Evolutionary conservation across 2,888 invertebrate genomes (phyloP).

Genomic region (Drosophila kanekoi): DNA sequence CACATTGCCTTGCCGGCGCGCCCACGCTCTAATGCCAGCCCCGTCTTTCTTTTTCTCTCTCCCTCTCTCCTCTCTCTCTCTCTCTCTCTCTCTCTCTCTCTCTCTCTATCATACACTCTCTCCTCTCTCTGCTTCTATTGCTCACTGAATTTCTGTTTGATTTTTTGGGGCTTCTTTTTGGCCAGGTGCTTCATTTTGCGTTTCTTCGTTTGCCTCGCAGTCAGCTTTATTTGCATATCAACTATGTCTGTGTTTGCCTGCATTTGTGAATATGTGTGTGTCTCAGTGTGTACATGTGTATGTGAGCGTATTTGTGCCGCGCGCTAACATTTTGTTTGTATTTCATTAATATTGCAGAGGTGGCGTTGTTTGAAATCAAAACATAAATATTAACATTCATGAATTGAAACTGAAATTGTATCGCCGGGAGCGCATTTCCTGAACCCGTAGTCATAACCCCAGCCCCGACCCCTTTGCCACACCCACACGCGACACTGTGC

Average conservation of each 20-base stretch:
- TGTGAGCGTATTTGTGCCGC: conserved; percentile 40
- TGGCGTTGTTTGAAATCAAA: conserved; percentile 82
- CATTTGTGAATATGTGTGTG: conserved; percentile 10
- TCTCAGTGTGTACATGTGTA: conserved; percentile 31
- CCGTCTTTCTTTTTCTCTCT: not conserved
- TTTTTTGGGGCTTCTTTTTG: conserved; percentile 72
- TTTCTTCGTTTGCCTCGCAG: conserved; percentile 60
- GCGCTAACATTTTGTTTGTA: conserved; percentile 81
- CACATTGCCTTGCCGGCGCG: conserved; percentile 39
- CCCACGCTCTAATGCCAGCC: not conserved
- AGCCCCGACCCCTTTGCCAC: conserved; percentile 5
- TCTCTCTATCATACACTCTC: not conserved
- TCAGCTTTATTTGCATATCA: conserved; percentile 76
- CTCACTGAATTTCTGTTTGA: conserved; percentile 44
- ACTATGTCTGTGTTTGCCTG: conserved; percentile 65
- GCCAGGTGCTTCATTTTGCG: conserved; percentile 53
- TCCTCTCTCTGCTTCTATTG: conserved; percentile 6
- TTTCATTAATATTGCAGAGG: conserved; percentile 83
- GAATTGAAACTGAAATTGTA: conserved; percentile 78
- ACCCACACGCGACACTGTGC: conserved; percentile 23
- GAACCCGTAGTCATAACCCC: conserved; percentile 23
- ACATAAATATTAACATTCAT: conserved; percentile 83
- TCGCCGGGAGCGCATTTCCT: conserved; percentile 76
- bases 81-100: not conserved
- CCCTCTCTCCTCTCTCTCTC: not conserved